These are phyloP conservation scores for Sapajus apella DNA, from an alignment of 2,113 vertebrate genomes.

Conservation along the genomic window DNA sequence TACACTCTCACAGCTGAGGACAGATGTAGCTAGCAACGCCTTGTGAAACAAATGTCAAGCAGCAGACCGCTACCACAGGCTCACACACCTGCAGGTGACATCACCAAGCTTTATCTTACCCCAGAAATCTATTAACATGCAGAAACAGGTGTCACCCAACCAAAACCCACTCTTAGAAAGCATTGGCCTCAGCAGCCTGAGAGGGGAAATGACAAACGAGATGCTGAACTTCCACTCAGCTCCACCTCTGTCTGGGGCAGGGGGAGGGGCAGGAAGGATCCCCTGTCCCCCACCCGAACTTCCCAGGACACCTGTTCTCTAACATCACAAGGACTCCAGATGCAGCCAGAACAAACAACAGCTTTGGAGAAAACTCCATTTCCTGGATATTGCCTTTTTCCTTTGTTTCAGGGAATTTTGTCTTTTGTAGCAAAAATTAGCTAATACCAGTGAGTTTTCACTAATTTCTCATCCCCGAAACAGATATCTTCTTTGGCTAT, in stretches of 20 bases:
- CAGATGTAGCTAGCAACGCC: constrained; percentile 79
- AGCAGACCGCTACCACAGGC: constrained; percentile 76
- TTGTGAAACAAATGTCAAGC: constrained; percentile 56
- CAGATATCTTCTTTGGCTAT: neutral
- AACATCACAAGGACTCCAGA: neutral
- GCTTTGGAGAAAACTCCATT: neutral
- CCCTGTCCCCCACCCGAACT: rapidly evolving
- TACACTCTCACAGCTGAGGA: constrained; percentile 65
- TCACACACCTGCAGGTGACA: constrained; percentile 79
- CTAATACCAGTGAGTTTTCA: neutral
- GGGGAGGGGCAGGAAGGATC: neutral
- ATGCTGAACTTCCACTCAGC: neutral
- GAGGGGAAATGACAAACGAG: constrained; percentile 35
- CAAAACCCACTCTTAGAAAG: constrained; percentile 73
- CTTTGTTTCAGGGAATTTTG: neutral
- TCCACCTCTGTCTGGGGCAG: neutral
- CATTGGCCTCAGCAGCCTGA: constrained; percentile 39
- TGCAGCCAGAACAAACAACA: neutral
- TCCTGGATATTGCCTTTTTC: neutral
- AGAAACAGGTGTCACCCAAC: constrained; percentile 70
- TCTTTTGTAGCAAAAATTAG: constrained; percentile 8
- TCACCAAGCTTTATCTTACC: constrained; percentile 51
- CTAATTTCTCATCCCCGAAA: neutral
- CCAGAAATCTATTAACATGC: constrained; percentile 75
- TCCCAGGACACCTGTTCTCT: constrained; percentile 38